These are phyloP conservation scores for Mustela lutreola DNA, from an alignment of 2,113 vertebrate species.

Conservation along the genomic window DNA sequence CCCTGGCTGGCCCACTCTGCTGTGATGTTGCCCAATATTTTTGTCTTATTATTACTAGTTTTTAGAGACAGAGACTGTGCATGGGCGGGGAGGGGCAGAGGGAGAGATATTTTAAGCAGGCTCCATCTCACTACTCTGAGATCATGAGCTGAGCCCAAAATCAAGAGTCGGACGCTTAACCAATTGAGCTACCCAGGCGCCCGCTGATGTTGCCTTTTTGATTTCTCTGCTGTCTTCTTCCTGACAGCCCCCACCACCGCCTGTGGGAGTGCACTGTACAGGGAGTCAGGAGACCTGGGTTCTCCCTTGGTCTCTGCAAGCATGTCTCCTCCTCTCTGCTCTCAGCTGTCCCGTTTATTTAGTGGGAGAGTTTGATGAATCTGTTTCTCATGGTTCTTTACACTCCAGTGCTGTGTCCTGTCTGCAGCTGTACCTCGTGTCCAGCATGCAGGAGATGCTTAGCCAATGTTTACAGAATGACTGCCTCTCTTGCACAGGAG, in stretches of 20 bases:
- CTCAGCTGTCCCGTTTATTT: background rate
- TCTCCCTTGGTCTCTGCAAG: background rate
- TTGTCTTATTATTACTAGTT: background rate
- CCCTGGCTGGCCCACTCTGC: background rate
- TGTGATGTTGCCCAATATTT: background rate
- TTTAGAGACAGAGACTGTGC: background rate
- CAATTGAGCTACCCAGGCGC: background rate
- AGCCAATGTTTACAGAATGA: background rate
- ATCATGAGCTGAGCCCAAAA: background rate
- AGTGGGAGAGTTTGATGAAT: background rate
- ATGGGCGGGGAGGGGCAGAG: background rate
- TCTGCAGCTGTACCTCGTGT: background rate
- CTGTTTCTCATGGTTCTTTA: background rate
- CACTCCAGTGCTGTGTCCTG: background rate
- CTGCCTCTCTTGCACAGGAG: background rate
- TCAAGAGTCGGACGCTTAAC: background rate
- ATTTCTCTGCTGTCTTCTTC: background rate
- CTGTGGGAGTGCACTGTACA: background rate
- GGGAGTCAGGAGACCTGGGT: background rate
- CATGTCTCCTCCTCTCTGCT: background rate
- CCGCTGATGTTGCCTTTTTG: background rate
- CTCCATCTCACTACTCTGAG: background rate
- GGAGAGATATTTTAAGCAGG: background rate
- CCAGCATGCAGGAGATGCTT: background rate
- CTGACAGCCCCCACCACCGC: background rate